Evolutionary conservation across 1,140 invertebrate genomes (phyloP).

Genomic region (Leptopilina boulardi): DNA sequence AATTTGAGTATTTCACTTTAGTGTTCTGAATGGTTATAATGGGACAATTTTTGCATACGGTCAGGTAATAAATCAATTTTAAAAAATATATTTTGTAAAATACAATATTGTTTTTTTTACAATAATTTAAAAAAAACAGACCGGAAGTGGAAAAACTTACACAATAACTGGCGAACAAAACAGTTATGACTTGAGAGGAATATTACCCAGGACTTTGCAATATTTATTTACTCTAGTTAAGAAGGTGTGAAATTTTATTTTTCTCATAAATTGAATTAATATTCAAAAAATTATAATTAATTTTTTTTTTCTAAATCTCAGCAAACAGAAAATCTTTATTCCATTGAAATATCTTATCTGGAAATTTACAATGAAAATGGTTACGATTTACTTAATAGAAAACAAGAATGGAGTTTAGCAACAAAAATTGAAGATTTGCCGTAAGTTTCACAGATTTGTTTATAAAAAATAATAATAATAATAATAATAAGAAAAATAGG

Average conservation of each 20-base stretch:
- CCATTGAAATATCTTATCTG: conserved; percentile 75
- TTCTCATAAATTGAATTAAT: conserved; percentile 13
- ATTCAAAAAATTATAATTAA: neutral
- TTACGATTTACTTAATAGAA: conserved; percentile 80
- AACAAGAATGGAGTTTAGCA: conserved; percentile 69
- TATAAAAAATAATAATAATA: neutral
- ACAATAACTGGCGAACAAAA: conserved; percentile 80
- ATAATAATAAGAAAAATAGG: too few relatives aligned
- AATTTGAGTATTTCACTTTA: conserved; percentile 56
- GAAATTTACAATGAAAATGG: conserved; percentile 79
- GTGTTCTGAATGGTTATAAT: conserved; percentile 85
- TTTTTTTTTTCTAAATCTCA: conserved; percentile 44
- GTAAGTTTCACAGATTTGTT: conserved; percentile 61
- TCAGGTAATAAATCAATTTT: conserved; percentile 73
- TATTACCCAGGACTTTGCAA: conserved; percentile 78
- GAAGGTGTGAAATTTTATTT: conserved; percentile 63
- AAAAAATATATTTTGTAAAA: neutral
- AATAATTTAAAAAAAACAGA: conserved; percentile 59
- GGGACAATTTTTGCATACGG: conserved; percentile 93
- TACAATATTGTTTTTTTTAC: conserved; percentile 38
- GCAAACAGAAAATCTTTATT: conserved; percentile 67
- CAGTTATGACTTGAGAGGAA: conserved; percentile 76
- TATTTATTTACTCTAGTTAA: conserved; percentile 78
- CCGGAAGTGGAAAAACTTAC: conserved; percentile 82
- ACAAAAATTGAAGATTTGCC: conserved; percentile 79